Evolutionary conservation across 2,113 vertebrate genomes (phyloP), one percentile per base, ranked within the genome.

Genomic region (Lepidothrix coronata): DNA sequence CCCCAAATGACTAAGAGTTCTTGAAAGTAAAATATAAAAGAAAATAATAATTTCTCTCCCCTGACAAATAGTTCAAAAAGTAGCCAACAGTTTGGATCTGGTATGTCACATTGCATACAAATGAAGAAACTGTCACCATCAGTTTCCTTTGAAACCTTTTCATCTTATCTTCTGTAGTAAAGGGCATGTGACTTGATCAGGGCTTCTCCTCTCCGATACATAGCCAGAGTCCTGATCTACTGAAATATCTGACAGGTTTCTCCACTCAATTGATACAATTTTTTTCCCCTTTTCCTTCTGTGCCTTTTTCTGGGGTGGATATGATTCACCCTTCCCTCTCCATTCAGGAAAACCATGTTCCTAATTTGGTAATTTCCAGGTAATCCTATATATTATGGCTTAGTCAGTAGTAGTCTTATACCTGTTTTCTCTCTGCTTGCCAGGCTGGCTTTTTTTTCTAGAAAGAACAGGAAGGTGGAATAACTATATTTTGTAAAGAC

Each of bases 31-130:
- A 97, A 98, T 97, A 96, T 98, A 95, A 98, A 98, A 98, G 96
- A 96, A 97, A 97, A 98, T 98, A 98, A 97, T 98, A 93, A 96
- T 98, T 98, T 97, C 89, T 98, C 92, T 98, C 97, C 97, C 98
- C 91, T 98, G 98, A 98, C 97, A 98, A 98, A 98, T 97, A 98
- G 98, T 98, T 99, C 98, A 98, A 98, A 97, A 97, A 97, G 75
- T 97, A 95, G 95, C 97, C 98, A 97, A 93, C 97, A 97, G 98
- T 98, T 98, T 98, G 97, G 98, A 98, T 98, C 96, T 97, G 98
- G 96, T 96, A 93, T 93, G 96, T 98, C 97, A 97, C 84, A 74
- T 96, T 97, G 98, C 98, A 98, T 98, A 98, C 98, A 98, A 98
- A 98, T 97, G 95, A 98, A 98, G 98, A 96, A 93, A 85, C 98